Conservation (phyloP, 2,797 vertebrate genomes). For the Cossypha polioptera region DNA sequence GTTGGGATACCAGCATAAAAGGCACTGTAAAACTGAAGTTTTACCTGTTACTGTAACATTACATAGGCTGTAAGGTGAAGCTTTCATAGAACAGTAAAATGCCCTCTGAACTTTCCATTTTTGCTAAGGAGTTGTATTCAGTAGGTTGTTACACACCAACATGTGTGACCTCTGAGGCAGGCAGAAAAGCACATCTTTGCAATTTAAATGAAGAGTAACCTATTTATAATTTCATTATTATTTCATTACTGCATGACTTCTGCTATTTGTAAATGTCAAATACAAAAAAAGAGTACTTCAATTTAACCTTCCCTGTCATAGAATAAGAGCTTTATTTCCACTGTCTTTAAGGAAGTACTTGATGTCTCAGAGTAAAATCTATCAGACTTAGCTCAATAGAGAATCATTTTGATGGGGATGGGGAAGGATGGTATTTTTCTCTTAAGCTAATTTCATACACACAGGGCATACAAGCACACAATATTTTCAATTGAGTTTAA, state of each 20-base stretch:
- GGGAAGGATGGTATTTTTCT: background rate
- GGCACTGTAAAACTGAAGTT: background rate
- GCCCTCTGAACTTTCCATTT: background rate
- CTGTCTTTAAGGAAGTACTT: background rate
- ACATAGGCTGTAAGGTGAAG: background rate
- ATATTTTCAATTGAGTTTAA: background rate
- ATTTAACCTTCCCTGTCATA: constrained; percentile 39
- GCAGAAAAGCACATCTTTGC: constrained; percentile 15
- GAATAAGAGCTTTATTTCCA: background rate
- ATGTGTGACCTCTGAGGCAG: background rate
- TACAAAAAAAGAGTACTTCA: background rate
- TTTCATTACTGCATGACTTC: constrained; percentile 26
- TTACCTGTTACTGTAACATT: background rate
- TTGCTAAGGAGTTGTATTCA: background rate
- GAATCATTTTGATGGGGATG: background rate
- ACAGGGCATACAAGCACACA: background rate
- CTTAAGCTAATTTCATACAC: background rate
- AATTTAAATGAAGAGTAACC: constrained; percentile 53
- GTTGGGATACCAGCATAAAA: background rate
- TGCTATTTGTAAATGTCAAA: constrained; percentile 52
- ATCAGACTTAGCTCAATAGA: background rate
- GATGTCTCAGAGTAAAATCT: background rate
- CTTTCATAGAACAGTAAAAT: background rate
- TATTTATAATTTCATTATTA: constrained; percentile 63
- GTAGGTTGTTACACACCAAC: background rate